phyloP scores from a whole-genome alignment of 2,888 invertebrate genomes.

The Diploptera punctata region DNA sequence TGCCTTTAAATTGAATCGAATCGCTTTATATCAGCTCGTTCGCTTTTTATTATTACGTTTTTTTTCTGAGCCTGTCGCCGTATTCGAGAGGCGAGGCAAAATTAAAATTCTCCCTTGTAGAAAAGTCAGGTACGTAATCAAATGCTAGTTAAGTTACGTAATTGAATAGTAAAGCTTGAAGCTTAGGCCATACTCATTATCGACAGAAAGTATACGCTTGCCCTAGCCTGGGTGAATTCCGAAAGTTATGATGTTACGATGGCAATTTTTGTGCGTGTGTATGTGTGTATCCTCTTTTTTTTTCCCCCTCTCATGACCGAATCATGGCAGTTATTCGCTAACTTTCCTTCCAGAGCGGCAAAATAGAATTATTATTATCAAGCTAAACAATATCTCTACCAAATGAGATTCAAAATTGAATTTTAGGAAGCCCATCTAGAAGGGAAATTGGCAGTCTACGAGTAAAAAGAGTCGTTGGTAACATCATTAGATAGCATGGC shows the following conservation, averaged over 20 bases:
- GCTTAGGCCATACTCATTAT: constrained; percentile 25
- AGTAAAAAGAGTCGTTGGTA: constrained; percentile 34
- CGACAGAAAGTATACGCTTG: constrained; percentile 9
- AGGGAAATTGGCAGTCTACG: constrained; percentile 42
- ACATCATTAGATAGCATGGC: constrained; percentile 31
- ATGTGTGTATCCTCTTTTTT: background rate
- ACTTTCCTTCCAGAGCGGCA: constrained; percentile 24
- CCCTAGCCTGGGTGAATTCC: background rate
- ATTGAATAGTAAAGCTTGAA: constrained; percentile 8
- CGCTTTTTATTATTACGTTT: background rate
- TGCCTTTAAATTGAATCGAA: constrained; percentile 1
- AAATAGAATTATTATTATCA: constrained; percentile 42
- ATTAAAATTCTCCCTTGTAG: constrained; percentile 27
- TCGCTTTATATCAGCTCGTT: background rate
- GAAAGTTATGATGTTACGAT: constrained; percentile 9
- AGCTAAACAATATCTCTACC: constrained; percentile 43
- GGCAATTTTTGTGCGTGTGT: background rate
- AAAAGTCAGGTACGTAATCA: constrained; percentile 22
- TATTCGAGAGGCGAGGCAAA: constrained; percentile 8
- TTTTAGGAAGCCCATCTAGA: constrained; percentile 41
- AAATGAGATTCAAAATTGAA: constrained; percentile 44
- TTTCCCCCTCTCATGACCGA: constrained; percentile 19
- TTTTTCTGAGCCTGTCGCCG: background rate
- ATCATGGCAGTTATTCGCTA: constrained; percentile 24
- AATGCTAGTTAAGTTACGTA: constrained; percentile 18